Base-by-base conservation (phyloP, 2,888 invertebrate species). In the Tetragnatha montana region DNA sequence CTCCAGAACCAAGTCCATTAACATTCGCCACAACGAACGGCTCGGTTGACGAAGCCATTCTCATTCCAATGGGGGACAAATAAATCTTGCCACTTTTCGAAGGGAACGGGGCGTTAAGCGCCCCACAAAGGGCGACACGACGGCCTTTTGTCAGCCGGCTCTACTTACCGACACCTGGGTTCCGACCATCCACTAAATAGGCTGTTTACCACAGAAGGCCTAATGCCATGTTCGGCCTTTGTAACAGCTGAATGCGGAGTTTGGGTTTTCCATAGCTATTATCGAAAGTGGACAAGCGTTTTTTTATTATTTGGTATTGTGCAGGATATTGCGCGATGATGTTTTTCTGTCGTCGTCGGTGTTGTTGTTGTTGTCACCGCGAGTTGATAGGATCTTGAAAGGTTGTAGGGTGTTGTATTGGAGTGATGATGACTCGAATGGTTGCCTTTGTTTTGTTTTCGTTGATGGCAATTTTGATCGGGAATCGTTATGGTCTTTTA, bases 161-260 rank as follows among this genome's bases (percentile, higher is more conserved):
- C 51, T 80, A 71, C 73, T 74, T 86, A 74, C 70, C 80, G 80
- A 86, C 86, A 86, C 86, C 86, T 86, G 86, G 86, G 50, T 47
- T 19, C 83, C 51, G 12, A 51, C 82, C 71, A 82, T 82, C 82
- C 47, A 35, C 47, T 75, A 79, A 86, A 80, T 86, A 73, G 86
- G 73, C 86, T 80, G 69, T 79, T 86, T 86, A 80, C 80, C 80
- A 71, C 86, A 86, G 74, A 80, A 86, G 79, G 78, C 74, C 79
- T 79, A 86, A 86, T 79, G 80, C 51, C 80, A 35, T 73, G 73
- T 74, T 60, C n/a, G 35, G 19, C 60, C 60, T 60, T 78, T 85
- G 78, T 78, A 70, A 78, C 78, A 75, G 75, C 85, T 85, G 85
- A 85, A 85, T 85, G 70, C n/a, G 70, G 21, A 71, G 82, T 82